Evolutionary conservation across 2,888 invertebrate genomes (phyloP), one percentile per base, ranked within the genome.

Genomic region (Parnassius smintheus): DNA sequence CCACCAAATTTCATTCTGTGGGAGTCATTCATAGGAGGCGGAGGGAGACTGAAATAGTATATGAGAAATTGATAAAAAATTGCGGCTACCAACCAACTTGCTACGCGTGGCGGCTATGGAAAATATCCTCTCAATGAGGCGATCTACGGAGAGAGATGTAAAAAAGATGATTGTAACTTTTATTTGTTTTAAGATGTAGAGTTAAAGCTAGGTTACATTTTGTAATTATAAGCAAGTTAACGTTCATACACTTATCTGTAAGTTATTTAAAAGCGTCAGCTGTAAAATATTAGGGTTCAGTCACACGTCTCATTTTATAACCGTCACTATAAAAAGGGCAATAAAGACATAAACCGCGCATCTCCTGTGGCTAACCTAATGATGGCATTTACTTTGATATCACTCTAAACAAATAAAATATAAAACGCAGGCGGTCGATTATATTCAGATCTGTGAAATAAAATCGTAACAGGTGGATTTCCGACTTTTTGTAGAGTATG

Each of bases 301-400:
- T 79, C 78, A 73, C 77, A 72, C 75, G 75, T 75, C 72, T 68
- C 61, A 61, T 75, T 80, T 80, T 77, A 76, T 74, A 78, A 76
- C 77, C 72, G 71, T 64, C 77, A 72, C 75, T 81, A 85, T 87
- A 88, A 86, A 88, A 82, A 75, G 68, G 68, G 67, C 75, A 83
- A 88, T 89, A 85, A 85, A 88, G 79, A 72, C 78, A 88, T 88
- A 86, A 88, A 87, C 70, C 65, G 65, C 74, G 76, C 75, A 77
- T 83, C 88, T 86, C 89, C 86, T 90, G 91, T 67, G 91, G 90
- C 88, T 88, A 75, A 85, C 87, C 88, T 89, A 87, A 90, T 91
- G 83, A 83, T 75, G 74, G 74, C 80, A 78, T 85, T 86, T 81
- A 81, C 77, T 82, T 74, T 74, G 73, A 75, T 73, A 70, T 73